phyloP scores from a whole-genome alignment of 2,888 invertebrate species.

The Drosophila prostipennis region DNA sequence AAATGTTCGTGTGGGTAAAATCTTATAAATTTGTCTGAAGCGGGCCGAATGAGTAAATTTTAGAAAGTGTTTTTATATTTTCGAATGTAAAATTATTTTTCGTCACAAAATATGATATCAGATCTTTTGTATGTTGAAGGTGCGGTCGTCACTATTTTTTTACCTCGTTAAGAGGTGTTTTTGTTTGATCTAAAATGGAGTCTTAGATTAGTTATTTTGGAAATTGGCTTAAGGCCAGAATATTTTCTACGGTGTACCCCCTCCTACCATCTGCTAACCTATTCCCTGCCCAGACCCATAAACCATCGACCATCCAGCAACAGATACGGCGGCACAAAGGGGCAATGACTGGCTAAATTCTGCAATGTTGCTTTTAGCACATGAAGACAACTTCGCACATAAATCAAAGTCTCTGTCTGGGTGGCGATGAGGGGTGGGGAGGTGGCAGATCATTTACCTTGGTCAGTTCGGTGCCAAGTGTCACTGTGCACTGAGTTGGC shows the following conservation, averaged over 20 bases:
- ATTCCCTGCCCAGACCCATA: slow-evolving; percentile 41
- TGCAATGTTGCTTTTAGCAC: slow-evolving; percentile 42
- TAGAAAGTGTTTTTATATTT: too few species aligned
- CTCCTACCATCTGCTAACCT: slow-evolving; percentile 22
- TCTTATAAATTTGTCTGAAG: too few species aligned
- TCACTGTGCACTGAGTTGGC: slow-evolving; percentile 30
- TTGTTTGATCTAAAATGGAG: too few species aligned
- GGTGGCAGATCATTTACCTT: slow-evolving; percentile 46
- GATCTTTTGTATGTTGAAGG: too few species aligned
- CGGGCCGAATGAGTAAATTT: too few species aligned
- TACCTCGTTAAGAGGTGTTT: too few species aligned
- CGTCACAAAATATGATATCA: too few species aligned
- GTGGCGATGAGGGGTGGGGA: background rate
- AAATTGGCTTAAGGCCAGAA: too few species aligned
- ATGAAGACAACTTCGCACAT: slow-evolving; percentile 64
- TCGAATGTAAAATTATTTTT: too few species aligned
- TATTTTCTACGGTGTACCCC: slow-evolving; percentile 7
- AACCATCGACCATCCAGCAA: slow-evolving; percentile 38
- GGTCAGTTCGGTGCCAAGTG: slow-evolving; percentile 41
- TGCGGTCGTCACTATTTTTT: too few species aligned
- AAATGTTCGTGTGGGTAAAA: too few species aligned
- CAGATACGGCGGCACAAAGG: slow-evolving; percentile 38
- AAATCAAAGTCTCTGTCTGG: slow-evolving; percentile 56
- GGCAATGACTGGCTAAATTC: slow-evolving; percentile 74
- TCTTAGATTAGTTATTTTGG: too few species aligned